phyloP scores from a whole-genome alignment of 2,113 vertebrate species.

The Rhea americana region DNA sequence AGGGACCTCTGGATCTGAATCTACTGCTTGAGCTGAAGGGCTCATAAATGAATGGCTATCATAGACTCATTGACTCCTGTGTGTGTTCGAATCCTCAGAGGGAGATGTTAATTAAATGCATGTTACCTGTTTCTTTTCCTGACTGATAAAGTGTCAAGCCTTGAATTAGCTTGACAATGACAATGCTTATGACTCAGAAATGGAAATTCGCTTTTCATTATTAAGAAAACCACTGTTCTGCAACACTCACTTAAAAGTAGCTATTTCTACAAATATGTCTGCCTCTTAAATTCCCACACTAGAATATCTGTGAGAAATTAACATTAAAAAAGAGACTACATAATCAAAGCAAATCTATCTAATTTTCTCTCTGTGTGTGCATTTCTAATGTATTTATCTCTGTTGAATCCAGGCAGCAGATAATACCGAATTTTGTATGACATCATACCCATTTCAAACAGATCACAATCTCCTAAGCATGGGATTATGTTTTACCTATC shows the following conservation, averaged over 20 bases:
- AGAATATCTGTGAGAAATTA: constrained; percentile 54
- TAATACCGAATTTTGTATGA: constrained; percentile 19
- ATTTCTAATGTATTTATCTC: constrained; percentile 24
- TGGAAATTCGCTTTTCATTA: constrained; percentile 53
- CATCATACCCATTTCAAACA: constrained; percentile 38
- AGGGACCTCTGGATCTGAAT: constrained; percentile 2
- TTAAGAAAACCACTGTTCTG: constrained; percentile 49
- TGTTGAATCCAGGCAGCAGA: constrained; percentile 15
- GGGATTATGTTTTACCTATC: not conserved
- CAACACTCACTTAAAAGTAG: constrained; percentile 31
- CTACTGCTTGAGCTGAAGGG: not conserved
- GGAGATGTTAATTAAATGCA: constrained; percentile 50
- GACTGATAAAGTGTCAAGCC: constrained; percentile 50
- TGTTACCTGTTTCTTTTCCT: constrained; percentile 44
- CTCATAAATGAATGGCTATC: not conserved
- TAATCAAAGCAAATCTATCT: constrained; percentile 47
- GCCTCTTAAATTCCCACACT: constrained; percentile 12
- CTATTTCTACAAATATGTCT: constrained; percentile 28
- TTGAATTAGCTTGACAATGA: constrained; percentile 38
- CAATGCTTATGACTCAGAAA: constrained; percentile 41
- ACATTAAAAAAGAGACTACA: constrained; percentile 47
- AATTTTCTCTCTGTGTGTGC: not conserved
- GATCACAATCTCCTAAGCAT: not conserved
- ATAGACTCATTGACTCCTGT: not conserved
- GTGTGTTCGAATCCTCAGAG: not conserved